Conservation (phyloP, 2,113 vertebrate species). For the Ammodytes dubius region DNA sequence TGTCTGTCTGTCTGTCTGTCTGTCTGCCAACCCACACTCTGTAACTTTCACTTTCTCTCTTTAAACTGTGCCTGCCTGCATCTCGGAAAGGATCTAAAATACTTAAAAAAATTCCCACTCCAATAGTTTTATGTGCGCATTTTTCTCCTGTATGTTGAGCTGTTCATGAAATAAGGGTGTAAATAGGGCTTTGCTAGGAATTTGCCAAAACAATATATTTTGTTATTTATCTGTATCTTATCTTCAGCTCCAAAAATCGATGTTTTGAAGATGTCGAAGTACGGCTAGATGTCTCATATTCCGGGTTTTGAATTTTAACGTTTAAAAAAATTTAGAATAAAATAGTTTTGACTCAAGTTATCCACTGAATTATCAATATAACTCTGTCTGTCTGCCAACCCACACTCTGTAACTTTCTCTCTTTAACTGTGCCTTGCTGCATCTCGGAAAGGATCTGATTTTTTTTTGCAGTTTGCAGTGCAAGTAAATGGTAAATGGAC, state of each 20-base stretch:
- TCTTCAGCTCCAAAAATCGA: too few species aligned
- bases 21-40: background rate
- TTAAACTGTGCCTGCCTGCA: background rate
- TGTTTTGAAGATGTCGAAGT: too few species aligned
- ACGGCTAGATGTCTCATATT: too few species aligned
- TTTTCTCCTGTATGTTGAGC: background rate
- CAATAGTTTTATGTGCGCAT: background rate
- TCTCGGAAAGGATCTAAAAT: background rate
- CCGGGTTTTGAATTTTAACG: too few species aligned
- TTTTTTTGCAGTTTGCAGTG: too few species aligned
- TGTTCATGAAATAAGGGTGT: background rate
- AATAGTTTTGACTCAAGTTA: too few species aligned
- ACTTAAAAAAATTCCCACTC: background rate
- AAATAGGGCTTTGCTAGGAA: too few species aligned
- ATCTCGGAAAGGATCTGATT: background rate
- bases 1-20: background rate
- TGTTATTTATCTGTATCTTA: too few species aligned
- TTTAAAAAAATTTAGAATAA: too few species aligned
- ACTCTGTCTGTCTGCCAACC: slow-evolving; percentile 19
- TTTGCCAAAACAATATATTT: too few species aligned
- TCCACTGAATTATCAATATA: too few species aligned
- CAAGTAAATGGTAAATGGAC: too few species aligned
- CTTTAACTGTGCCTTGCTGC: background rate
- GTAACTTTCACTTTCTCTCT: background rate
- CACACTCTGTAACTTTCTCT: background rate